Evolutionary conservation across 2,888 invertebrate species (phyloP), one percentile per base, ranked within the genome.

Genomic region (Volucella zonaria): DNA sequence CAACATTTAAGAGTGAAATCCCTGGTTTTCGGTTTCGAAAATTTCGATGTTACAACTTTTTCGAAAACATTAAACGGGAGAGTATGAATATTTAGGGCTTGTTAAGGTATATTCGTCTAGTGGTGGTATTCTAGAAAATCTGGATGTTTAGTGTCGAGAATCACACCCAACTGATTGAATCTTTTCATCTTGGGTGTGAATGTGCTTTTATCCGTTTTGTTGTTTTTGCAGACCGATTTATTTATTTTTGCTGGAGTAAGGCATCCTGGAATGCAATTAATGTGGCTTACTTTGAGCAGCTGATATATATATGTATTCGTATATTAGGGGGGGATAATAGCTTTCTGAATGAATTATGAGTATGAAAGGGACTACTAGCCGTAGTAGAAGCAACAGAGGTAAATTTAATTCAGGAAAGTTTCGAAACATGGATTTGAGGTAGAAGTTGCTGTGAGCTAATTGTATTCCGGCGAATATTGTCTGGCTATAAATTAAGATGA

Each of bases 81-180:
- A 54, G 56, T 18, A 15, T 38, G 45, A 74, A 56, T 14, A 38
- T 18, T 68, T 45, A 8, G 18, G 18, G 49, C n/a, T 4, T 9
- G 6, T 15, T 12, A 10, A 51, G 45, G 18, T 23, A 43, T 31
- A 31, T 31, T 31, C 31, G 51, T 74, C 10, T 62, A 45, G 42
- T 52, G n/a, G 47, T 31, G 40, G 42, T 66, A 43, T 51, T 31
- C 64, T 58, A 56, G 49, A 59, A 54, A 67, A 43, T 56, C 58
- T 47, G 45, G 64, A 73, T 45, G 38, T 68, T 31, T 49, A 81
- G 85, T 85, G 81, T 68, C 73, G 81, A 49, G 62, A 77, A 81
- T 85, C 85, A 85, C 85, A 85, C 85, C 85, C 85, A 81, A 47
- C 73, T 68, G 85, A 77, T 67, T 77, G 76, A 77, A 68, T 83